These are phyloP conservation scores for Athripsodes cinereus DNA, from an alignment of 2,888 invertebrate genomes.

Conservation along the genomic window DNA sequence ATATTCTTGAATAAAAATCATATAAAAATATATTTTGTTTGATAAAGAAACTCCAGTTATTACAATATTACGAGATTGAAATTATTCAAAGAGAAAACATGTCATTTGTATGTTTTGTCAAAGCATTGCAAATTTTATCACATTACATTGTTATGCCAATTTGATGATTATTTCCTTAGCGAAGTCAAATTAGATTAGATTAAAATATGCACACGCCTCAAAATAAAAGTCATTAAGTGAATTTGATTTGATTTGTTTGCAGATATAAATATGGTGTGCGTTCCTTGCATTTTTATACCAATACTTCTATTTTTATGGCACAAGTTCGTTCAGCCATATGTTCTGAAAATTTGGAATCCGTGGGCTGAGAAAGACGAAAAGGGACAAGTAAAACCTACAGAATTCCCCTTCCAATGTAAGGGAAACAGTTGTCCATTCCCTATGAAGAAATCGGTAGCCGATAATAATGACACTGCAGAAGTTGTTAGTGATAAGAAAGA, in stretches of 20 bases:
- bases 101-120: too few relatives aligned
- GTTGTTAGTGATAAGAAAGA: background rate
- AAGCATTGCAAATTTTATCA: too few relatives aligned
- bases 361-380: conserved; percentile 62
- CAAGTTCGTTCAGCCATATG: conserved; percentile 74
- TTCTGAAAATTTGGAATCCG: conserved; percentile 77
- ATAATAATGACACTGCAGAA: background rate
- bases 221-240: too few relatives aligned
- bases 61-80: too few relatives aligned
- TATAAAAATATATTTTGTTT: too few relatives aligned
- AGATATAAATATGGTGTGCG: conserved; percentile 61
- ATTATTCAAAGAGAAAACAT: too few relatives aligned
- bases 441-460: background rate
- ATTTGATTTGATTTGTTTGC: conserved; percentile 25
- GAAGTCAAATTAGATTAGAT: too few relatives aligned
- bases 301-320: conserved; percentile 78
- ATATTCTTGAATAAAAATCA: too few relatives aligned
- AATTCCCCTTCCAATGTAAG: conserved; percentile 55
- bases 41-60: too few relatives aligned
- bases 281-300: conserved; percentile 82
- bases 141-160: too few relatives aligned
- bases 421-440: conserved; percentile 47
- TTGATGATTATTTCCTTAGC: too few relatives aligned
- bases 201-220: too few relatives aligned
- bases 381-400: conserved; percentile 50